phyloP scores from a whole-genome alignment of 2,888 invertebrate species.

The Lypha dubia region DNA sequence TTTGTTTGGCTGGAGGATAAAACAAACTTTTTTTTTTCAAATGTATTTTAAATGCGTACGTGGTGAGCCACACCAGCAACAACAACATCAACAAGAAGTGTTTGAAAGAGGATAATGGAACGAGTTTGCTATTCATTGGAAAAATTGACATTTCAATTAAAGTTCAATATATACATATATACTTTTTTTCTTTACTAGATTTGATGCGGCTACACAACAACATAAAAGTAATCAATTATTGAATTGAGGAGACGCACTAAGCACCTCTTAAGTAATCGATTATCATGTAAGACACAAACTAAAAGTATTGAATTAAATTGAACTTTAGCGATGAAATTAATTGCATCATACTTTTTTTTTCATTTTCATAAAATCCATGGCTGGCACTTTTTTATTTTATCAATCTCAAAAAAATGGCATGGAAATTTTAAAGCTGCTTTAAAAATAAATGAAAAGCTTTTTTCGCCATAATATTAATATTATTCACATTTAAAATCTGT shows the following conservation, averaged over 20 bases:
- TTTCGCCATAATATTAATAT: background rate
- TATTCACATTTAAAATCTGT: background rate
- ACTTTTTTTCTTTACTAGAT: slow-evolving; percentile 8
- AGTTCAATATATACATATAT: too few species aligned
- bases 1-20: slow-evolving; percentile 10
- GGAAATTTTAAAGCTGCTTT: too few species aligned
- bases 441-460: too few species aligned
- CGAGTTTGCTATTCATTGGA: slow-evolving; percentile 10
- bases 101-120: slow-evolving; percentile 6
- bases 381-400: too few species aligned
- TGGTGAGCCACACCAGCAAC: background rate
- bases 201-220: background rate
- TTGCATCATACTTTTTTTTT: too few species aligned
- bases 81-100: too few species aligned
- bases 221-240: slow-evolving; percentile 9
- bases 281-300: background rate
- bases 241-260: background rate
- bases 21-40: slow-evolving; percentile 27
- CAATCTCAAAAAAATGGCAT: too few species aligned
- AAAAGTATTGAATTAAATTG: background rate
- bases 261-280: too few species aligned
- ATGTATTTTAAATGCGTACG: background rate
- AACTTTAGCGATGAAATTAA: too few species aligned
- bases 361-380: too few species aligned
- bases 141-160: slow-evolving; percentile 66